These are phyloP conservation scores for Scyliorhinus canicula DNA, from an alignment of 2,797 vertebrate species.

Conservation along the genomic window DNA sequence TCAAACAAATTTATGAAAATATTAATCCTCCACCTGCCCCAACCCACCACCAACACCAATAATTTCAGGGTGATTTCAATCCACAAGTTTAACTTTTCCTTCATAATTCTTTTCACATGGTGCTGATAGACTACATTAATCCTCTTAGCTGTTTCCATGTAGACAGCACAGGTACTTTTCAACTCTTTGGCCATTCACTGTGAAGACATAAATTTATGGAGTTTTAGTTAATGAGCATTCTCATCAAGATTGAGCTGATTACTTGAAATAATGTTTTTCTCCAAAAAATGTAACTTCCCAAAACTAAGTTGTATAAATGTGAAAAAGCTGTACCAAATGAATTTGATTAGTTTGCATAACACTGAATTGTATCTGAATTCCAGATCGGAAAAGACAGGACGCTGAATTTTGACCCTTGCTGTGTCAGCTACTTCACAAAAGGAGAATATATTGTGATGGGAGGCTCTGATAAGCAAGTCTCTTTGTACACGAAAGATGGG, in stretches of 20 bases:
- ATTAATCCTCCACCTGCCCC: no score
- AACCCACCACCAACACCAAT: no score
- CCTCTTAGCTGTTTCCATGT: background rate
- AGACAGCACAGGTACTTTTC: background rate
- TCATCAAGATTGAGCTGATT: background rate
- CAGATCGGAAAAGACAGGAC: conserved; percentile 86
- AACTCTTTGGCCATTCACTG: background rate
- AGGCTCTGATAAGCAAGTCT: conserved; percentile 88
- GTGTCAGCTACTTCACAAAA: conserved; percentile 91
- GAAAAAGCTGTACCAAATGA: background rate
- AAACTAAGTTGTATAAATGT: background rate
- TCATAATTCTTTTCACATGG: background rate
- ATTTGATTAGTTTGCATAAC: background rate
- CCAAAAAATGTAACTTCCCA: background rate
- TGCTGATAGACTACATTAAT: background rate
- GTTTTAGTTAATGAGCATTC: background rate
- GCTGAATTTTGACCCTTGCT: conserved; percentile 88
- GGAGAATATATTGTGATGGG: conserved; percentile 90
- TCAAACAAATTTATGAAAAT: no score
- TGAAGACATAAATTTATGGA: background rate
- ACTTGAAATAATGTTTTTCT: conserved; percentile 1
- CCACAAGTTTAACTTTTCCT: background rate
- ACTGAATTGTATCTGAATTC: conserved; percentile 39
- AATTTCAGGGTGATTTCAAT: background rate
- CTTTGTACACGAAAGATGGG: conserved; percentile 90